These are phyloP conservation scores for Ceramica pisi DNA, from an alignment of 2,888 invertebrate genomes.

Conservation along the genomic window DNA sequence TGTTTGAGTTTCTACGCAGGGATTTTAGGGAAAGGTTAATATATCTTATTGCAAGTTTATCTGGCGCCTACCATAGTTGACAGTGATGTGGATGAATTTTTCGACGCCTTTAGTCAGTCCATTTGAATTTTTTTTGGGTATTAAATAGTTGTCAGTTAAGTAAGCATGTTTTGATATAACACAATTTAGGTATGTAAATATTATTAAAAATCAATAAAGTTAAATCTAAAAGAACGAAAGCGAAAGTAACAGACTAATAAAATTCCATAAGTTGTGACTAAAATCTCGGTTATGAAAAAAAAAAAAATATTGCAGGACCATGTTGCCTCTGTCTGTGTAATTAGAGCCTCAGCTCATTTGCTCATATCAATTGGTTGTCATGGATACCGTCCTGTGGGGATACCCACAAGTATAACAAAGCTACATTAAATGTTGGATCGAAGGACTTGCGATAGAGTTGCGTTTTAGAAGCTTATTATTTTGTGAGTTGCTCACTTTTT, in stretches of 20 bases:
- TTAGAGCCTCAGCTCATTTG: too few species aligned
- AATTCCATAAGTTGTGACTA: not conserved
- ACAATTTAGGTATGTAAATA: too few species aligned
- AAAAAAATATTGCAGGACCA: not conserved
- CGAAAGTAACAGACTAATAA: not conserved
- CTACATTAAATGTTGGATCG: not conserved
- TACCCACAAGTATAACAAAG: not conserved
- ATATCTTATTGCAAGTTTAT: too few species aligned
- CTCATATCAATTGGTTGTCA: conserved; percentile 34
- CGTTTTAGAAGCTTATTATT: not conserved
- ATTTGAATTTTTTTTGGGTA: too few species aligned
- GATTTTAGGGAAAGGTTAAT: too few species aligned
- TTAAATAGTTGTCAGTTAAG: too few species aligned
- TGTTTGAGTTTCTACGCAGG: too few species aligned
- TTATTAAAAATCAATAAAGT: too few species aligned
- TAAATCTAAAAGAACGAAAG: too few species aligned
- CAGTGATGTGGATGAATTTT: not conserved
- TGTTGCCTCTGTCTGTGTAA: not conserved
- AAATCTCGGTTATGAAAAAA: not conserved
- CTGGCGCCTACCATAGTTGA: not conserved
- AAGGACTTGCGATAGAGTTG: not conserved
- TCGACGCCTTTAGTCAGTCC: not conserved
- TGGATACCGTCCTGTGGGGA: conserved; percentile 9
- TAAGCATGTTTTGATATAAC: too few species aligned
- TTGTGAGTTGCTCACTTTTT: not conserved